phyloP scores from a whole-genome alignment of 92 coral and sea anemone genomes.

The Desmophyllum pertusum region DNA sequence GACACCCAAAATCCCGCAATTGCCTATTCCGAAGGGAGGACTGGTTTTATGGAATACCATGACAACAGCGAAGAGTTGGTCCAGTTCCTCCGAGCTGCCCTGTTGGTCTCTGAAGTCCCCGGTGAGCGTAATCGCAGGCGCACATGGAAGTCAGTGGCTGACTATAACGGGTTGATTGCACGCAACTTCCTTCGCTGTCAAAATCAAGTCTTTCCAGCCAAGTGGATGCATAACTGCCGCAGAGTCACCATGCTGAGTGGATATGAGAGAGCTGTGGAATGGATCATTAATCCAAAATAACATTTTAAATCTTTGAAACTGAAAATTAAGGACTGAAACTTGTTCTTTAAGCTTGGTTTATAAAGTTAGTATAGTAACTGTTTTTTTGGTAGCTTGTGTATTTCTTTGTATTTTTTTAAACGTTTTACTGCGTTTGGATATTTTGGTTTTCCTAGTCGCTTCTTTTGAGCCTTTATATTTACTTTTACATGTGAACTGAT shows the following conservation, averaged over 20 bases:
- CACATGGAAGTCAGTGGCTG: conserved; percentile 48
- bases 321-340: too few species aligned
- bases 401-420: too few species aligned
- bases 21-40: conserved; percentile 28
- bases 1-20: conserved; percentile 57
- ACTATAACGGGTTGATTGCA: conserved; percentile 51
- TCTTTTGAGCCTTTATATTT: too few species aligned
- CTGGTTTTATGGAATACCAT: conserved; percentile 51
- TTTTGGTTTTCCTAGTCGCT: too few species aligned
- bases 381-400: too few species aligned
- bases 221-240: conserved; percentile 64
- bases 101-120: conserved; percentile 29
- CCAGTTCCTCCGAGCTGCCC: conserved; percentile 61
- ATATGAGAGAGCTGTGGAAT: conserved; percentile 50
- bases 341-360: too few species aligned
- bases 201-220: conserved; percentile 63
- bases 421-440: too few species aligned
- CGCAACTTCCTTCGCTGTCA: conserved; percentile 62
- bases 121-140: conserved; percentile 4
- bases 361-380: too few species aligned
- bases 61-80: conserved; percentile 54
- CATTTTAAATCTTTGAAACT: not conserved
- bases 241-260: conserved; percentile 47
- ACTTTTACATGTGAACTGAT: too few species aligned
- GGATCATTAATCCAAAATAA: conserved; percentile 31